Evolutionary conservation across 2,888 invertebrate species (phyloP).

Genomic region (Phengaris alcon): DNA sequence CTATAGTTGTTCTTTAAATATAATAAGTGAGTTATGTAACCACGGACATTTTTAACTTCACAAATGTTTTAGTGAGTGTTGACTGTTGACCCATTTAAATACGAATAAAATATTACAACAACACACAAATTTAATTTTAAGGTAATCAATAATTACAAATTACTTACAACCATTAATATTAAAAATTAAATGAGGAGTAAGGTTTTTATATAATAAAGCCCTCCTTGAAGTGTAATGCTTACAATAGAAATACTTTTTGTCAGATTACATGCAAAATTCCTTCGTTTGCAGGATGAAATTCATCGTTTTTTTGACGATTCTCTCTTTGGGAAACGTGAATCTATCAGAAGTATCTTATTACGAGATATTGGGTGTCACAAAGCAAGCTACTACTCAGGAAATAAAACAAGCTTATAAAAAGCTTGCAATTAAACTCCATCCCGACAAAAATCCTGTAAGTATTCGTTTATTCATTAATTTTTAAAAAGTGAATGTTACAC

Average conservation of each 20-base stretch:
- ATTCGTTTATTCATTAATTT: neutral
- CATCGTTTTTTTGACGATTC: constrained; percentile 43
- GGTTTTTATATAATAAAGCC: too few relatives aligned
- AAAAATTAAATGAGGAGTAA: too few relatives aligned
- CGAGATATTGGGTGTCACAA: constrained; percentile 82
- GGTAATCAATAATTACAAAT: too few relatives aligned
- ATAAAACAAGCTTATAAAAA: constrained; percentile 89
- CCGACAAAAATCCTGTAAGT: constrained; percentile 84
- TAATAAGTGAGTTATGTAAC: too few relatives aligned
- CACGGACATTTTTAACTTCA: too few relatives aligned
- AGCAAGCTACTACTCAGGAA: constrained; percentile 83
- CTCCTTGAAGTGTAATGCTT: neutral
- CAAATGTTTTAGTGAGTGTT: too few relatives aligned
- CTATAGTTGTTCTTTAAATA: too few relatives aligned
- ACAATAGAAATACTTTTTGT: neutral
- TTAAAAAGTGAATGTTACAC: neutral
- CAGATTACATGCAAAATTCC: neutral
- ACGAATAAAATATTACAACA: too few relatives aligned
- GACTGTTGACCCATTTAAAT: too few relatives aligned
- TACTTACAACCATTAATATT: too few relatives aligned
- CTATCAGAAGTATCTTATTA: constrained; percentile 73
- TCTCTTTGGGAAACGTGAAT: constrained; percentile 51
- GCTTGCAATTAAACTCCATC: constrained; percentile 85
- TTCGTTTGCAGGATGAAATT: constrained; percentile 50
- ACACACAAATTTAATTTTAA: too few relatives aligned